Base-by-base conservation (phyloP, 2,888 invertebrate genomes). In the Tryphoninae sp. region DNA sequence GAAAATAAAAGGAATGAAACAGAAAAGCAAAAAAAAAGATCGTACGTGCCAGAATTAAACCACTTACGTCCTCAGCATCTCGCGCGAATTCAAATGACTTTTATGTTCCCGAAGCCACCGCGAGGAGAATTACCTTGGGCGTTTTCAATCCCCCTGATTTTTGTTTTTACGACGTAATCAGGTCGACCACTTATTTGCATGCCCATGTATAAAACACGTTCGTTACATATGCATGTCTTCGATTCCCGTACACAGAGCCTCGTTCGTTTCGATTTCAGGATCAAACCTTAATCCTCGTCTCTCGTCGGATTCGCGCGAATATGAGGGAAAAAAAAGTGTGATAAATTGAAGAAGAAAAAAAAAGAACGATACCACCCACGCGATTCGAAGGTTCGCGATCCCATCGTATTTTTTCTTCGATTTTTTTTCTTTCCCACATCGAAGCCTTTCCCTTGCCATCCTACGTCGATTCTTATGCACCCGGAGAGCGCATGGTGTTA, bases 121-220 rank as follows among this genome's bases (percentile, higher is more conserved):
- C 22, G 72, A 51, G 68, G 67, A 33, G 33, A 42, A 67, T 81
- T 68, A 77, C 81, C 74, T 78, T 81, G 78, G 74, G 69, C 62
- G 51, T 78, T 73, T 69, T 33, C 73, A 64, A 16, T 58, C 49
- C 49, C 42, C 49, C 42, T 51, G 77, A 81, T 78, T 77, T 76
- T 77, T 74, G 64, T 69, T 78, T 73, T 59, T 49, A 22, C 74
- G 81, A 78, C 78, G 78, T 78, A 81, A 78, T 81, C 81, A 59
- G 81, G 81, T 81, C 81, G 78, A 78, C 81, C 49, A 69, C 77
- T 71, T 71, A 81, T 78, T 81, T 67, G 59, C 61, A 78, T 81
- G 71, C 42, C 26, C 33, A 33, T n/a, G 13, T 68, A 61, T 19
- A 68, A 42, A 53, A 76, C 16, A 51, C 53, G 55, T 42, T 74